Conservation (phyloP, 23 tunicate species). For the Trididemnum nubilum region DNA sequence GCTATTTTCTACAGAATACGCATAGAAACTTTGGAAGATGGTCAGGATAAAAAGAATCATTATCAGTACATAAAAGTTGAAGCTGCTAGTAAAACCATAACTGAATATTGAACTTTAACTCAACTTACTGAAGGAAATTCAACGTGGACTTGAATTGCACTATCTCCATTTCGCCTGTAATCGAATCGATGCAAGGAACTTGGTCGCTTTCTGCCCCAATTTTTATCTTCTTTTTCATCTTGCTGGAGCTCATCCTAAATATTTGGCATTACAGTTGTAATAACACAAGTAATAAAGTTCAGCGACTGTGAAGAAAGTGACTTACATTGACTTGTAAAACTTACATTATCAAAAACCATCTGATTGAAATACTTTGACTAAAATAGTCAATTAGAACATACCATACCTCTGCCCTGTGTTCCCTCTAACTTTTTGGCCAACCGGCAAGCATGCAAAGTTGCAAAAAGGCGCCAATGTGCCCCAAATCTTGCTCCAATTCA, state of each 20-base stretch:
- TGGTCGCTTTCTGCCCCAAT: conserved; percentile 13
- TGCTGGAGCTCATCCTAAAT: not conserved
- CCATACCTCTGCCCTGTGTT: too few species aligned
- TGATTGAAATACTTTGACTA: not conserved
- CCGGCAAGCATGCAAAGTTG: too few species aligned
- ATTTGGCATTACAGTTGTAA: too few species aligned
- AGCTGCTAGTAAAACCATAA: too few species aligned
- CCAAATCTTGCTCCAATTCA: too few species aligned
- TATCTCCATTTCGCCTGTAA: not conserved
- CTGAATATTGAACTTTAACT: too few species aligned
- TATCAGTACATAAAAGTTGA: too few species aligned
- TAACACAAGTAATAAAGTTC: not conserved
- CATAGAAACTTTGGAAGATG: too few species aligned
- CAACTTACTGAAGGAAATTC: conserved; percentile 66
- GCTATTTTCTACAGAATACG: too few species aligned
- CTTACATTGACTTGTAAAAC: not conserved
- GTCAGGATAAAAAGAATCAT: too few species aligned
- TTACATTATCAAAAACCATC: not conserved
- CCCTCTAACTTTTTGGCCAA: too few species aligned
- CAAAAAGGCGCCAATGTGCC: too few species aligned
- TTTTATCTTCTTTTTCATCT: conserved; percentile 11
- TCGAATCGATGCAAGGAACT: conserved; percentile 29
- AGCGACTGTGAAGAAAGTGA: not conserved
- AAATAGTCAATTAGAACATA: not conserved
- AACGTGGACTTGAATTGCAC: conserved; percentile 48